A percentile compares a stretch with the other conserved stretches of the same genome.
Conservation (phyloP, 1,140 invertebrate species). For the Colletes gigas region DNA sequence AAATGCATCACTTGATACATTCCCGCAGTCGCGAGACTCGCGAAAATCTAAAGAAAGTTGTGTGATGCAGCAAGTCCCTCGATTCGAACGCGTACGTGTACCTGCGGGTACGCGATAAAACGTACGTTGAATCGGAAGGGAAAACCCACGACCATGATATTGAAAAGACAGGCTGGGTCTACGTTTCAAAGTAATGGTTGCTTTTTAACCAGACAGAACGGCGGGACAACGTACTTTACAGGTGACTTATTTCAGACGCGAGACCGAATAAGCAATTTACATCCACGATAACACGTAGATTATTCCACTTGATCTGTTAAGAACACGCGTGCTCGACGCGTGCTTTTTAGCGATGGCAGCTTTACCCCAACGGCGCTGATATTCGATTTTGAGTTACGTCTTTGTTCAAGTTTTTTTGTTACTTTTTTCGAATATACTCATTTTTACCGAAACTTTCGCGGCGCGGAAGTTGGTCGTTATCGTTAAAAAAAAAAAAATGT, state of each 20-base stretch:
- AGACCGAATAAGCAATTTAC: conserved; percentile 48
- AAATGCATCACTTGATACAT: conserved; percentile 75
- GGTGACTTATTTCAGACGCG: conserved; percentile 39
- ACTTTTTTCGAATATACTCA: conserved; percentile 61
- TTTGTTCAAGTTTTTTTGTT: conserved; percentile 36
- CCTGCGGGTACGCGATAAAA: too few relatives aligned
- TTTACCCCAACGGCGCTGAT: conserved; percentile 17
- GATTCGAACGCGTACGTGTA: not conserved
- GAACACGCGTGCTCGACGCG: conserved; percentile 13
- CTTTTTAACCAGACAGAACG: conserved; percentile 33
- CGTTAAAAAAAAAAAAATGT: not conserved
- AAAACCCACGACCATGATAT: conserved; percentile 6
- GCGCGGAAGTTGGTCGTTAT: conserved; percentile 17
- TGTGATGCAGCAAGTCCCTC: conserved; percentile 71
- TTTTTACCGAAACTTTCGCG: conserved; percentile 45
- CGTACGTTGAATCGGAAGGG: not conserved
- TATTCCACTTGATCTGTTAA: conserved; percentile 38
- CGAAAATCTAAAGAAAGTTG: conserved; percentile 76
- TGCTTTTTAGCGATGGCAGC: conserved; percentile 43
- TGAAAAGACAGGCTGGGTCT: not conserved
- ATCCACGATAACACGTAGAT: conserved; percentile 48
- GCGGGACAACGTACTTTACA: conserved; percentile 30
- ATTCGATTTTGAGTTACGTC: conserved; percentile 41
- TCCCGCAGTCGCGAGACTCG: conserved; percentile 76
- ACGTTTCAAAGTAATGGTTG: conserved; percentile 12